phyloP scores from a whole-genome alignment of 1,140 invertebrate species.

The Drosophila carrolli region DNA sequence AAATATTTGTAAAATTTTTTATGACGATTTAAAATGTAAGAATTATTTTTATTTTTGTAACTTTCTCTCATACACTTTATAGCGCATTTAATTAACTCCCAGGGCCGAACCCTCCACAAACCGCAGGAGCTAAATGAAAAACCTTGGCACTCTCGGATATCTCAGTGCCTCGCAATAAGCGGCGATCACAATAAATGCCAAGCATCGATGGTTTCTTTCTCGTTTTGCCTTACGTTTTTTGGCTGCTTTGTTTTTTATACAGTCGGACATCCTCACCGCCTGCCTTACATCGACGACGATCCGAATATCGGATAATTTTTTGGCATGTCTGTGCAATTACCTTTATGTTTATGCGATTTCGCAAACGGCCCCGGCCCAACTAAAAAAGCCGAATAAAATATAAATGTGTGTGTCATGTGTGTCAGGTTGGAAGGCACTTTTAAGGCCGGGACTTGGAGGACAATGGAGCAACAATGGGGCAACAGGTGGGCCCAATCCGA shows the following conservation, averaged over 20 bases:
- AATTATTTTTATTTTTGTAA: not conserved
- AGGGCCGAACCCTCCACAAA: conserved; percentile 17
- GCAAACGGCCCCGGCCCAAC: conserved; percentile 33
- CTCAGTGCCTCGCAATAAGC: conserved; percentile 59
- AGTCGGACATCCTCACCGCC: conserved; percentile 42
- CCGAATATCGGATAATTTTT: conserved; percentile 79
- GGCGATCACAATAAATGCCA: conserved; percentile 78
- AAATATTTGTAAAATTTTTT: too few relatives aligned
- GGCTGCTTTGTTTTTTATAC: conserved; percentile 17
- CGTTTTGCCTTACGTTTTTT: conserved; percentile 8
- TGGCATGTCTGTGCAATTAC: conserved; percentile 80
- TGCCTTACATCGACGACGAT: conserved; percentile 42
- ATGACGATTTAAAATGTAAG: too few relatives aligned
- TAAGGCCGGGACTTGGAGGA: conserved; percentile 36
- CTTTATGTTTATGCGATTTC: conserved; percentile 81
- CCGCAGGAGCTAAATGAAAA: conserved; percentile 52
- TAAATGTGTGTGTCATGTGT: conserved; percentile 16
- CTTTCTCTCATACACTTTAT: not conserved
- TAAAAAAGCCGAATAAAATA: conserved; percentile 41
- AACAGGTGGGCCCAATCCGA: conserved; percentile 64
- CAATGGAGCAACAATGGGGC: conserved; percentile 74
- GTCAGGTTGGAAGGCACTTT: not conserved
- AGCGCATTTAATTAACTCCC: conserved; percentile 4
- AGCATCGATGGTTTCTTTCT: conserved; percentile 70
- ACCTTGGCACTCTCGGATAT: conserved; percentile 72